These are phyloP conservation scores for Acyrthosiphon pisum DNA, from an alignment of 1,140 invertebrate genomes.

Conservation along the genomic window DNA sequence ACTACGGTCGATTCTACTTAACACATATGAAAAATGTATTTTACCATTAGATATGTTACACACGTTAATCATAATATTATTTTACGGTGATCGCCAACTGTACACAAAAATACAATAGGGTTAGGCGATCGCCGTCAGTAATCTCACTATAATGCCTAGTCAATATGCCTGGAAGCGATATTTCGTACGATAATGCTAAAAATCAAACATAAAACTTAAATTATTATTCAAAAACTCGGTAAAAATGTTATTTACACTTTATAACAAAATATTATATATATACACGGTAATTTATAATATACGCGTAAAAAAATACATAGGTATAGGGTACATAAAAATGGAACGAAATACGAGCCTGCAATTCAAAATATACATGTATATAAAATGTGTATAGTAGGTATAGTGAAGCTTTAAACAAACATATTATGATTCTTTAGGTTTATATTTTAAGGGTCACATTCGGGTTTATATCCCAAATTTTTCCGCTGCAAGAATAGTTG, in stretches of 20 bases:
- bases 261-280: conserved; percentile 34
- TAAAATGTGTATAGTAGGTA: background rate
- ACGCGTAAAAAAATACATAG: conserved; percentile 3
- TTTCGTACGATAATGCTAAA: conserved; percentile 31
- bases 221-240: background rate
- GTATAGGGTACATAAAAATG: background rate
- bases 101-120: background rate
- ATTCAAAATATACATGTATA: conserved; percentile 28
- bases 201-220: conserved; percentile 17
- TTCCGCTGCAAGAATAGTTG: conserved; percentile 77
- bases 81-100: background rate
- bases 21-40: background rate
- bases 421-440: background rate
- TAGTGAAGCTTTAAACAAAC: background rate
- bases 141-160: conserved; percentile 51
- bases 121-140: background rate
- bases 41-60: background rate
- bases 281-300: background rate
- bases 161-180: conserved; percentile 53
- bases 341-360: background rate
- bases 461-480: conserved; percentile 67
- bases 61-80: background rate
- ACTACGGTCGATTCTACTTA: background rate
- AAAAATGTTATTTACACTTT: background rate
- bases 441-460: conserved; percentile 24